Base-by-base conservation (phyloP, 2,888 invertebrate species). In the Stictocephala bisonia region DNA sequence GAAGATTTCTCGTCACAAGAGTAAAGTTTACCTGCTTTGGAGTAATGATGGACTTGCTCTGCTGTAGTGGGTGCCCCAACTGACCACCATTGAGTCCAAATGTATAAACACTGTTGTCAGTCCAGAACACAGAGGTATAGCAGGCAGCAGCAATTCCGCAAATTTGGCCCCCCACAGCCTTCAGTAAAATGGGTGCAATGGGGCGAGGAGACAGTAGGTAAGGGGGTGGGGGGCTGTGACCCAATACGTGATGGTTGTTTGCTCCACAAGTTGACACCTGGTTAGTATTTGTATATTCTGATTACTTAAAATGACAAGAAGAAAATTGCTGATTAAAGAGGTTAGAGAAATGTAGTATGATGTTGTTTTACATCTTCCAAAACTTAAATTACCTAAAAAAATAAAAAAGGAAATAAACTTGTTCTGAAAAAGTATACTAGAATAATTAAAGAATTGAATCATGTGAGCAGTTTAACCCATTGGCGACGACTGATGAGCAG, bases 21-120 rank as follows among this genome's bases (percentile, higher is more conserved):
- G n/a, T n/a, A n/a, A n/a, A n/a, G n/a, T n/a, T n/a, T n/a, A 79
- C 80, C 75, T 77, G 71, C 67, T 75, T 76, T 20, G 81, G 81
- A 35, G 66, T 53, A 26, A 84, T 74, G 76, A 84, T 85, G 13
- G 71, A 56, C 15, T 56, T 50, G 1, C 87, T 86, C 15, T 84
- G 84, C 41, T 77, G 77, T 82, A 84, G 86, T 76, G 85, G 85
- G 77, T 91, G 91, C 0, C 94, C 94, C 79, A 95, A 84, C 81
- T 96, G 95, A 0, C 96, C 96, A 67, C 89, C 87, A 85, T 96
- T 94, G 2, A 89, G 85, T 1, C 96, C 96, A 91, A 93, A 95
- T 0, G 93, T 91, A 82, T 89, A 94, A 0, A 79, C 77, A 50
- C 75, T 75, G 66, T 22, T 56, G 22, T 72, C 67, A 13, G 74